These are phyloP conservation scores for Ctenicera cuprea DNA, from an alignment of 2,888 invertebrate species.

Conservation along the genomic window DNA sequence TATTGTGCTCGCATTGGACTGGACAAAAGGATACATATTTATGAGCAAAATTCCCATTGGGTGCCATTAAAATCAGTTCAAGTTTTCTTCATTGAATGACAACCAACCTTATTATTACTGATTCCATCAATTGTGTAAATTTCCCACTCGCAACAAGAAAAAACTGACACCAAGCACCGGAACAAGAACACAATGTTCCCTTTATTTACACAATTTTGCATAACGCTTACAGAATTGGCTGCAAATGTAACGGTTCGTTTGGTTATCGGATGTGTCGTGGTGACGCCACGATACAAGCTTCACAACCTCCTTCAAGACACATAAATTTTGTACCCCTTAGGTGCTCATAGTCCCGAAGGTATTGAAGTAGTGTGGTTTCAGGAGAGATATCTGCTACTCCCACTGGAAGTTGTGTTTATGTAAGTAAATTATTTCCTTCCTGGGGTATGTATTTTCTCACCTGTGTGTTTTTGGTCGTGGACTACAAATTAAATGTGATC, in stretches of 20 bases:
- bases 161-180: conserved; percentile 75
- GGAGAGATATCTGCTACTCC: conserved; percentile 61
- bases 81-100: conserved; percentile 78
- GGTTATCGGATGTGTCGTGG: conserved; percentile 72
- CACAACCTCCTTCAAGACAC: conserved; percentile 85
- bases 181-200: neutral
- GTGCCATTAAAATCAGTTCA: conserved; percentile 79
- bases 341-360: conserved; percentile 77
- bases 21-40: conserved; percentile 78
- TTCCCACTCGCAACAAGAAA: conserved; percentile 77
- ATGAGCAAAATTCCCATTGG: conserved; percentile 84
- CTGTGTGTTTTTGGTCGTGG: neutral
- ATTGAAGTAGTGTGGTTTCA: conserved; percentile 79
- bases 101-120: conserved; percentile 78
- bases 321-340: conserved; percentile 82
- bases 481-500: no score
- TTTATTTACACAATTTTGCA: neutral
- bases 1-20: conserved; percentile 73
- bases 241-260: conserved; percentile 74
- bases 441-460: neutral
- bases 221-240: conserved; percentile 79
- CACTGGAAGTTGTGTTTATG: neutral
- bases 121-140: conserved; percentile 83
- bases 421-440: neutral
- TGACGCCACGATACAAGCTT: conserved; percentile 78